These are phyloP conservation scores for Chironomus tepperi DNA, from an alignment of 1,140 invertebrate species.

Conservation along the genomic window DNA sequence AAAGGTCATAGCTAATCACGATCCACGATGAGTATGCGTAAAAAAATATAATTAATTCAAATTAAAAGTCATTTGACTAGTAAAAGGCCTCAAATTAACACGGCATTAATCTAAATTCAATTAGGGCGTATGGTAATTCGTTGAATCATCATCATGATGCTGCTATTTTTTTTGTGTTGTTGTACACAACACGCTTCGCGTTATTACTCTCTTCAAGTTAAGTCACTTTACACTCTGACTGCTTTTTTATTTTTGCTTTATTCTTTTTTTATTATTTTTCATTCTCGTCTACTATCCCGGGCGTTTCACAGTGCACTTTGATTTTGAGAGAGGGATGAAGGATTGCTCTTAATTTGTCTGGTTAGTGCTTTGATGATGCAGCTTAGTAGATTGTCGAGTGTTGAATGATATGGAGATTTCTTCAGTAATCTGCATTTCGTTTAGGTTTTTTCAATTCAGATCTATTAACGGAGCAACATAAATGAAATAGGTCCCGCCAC, in stretches of 20 bases:
- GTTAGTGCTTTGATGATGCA: too few species aligned
- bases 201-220: not conserved
- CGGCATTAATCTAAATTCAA: constrained; percentile 21
- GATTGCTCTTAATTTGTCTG: too few species aligned
- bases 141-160: constrained; percentile 19
- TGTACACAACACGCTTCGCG: not conserved
- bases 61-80: constrained; percentile 23
- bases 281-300: not conserved
- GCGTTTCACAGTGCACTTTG: not conserved
- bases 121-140: constrained; percentile 9
- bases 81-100: constrained; percentile 20
- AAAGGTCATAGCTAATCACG: too few species aligned
- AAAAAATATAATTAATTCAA: constrained; percentile 20
- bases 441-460: too few species aligned
- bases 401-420: too few species aligned
- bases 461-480: too few species aligned
- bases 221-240: not conserved
- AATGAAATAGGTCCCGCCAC: too few species aligned
- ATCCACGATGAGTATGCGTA: not conserved
- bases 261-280: not conserved
- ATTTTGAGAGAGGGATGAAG: too few species aligned
- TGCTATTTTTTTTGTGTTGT: not conserved
- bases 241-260: not conserved
- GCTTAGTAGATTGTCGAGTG: too few species aligned
- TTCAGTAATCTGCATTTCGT: too few species aligned